Conservation (phyloP, 2,113 vertebrate genomes). For the Phoxinus phoxinus region DNA sequence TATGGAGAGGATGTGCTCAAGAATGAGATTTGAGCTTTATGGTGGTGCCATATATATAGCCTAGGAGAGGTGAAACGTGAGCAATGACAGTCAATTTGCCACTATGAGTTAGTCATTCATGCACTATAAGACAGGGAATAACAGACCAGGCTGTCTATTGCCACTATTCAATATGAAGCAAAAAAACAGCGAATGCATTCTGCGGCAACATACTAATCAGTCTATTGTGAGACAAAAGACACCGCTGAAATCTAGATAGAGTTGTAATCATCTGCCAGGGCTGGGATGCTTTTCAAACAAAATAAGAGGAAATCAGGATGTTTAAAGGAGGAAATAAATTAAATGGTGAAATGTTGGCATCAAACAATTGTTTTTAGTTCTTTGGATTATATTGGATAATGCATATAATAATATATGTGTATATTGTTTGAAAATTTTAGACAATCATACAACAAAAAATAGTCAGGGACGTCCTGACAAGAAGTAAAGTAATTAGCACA, state of each 20-base stretch:
- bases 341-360: background rate
- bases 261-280: background rate
- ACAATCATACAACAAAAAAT: background rate
- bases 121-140: background rate
- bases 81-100: slow-evolving; percentile 5
- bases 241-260: background rate
- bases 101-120: background rate
- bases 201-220: background rate
- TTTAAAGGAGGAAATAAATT: background rate
- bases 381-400: too few species aligned
- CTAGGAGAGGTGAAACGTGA: background rate
- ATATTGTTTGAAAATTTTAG: background rate
- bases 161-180: background rate
- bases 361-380: background rate
- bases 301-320: background rate
- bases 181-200: background rate
- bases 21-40: background rate
- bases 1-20: background rate
- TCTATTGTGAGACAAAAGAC: background rate
- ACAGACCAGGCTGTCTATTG: background rate
- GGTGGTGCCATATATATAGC: background rate
- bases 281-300: background rate
- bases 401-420: too few species aligned
- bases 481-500: too few species aligned
- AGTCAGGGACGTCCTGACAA: too few species aligned